phyloP scores from a whole-genome alignment of 1,140 invertebrate species.

The Pristionchus pacificus region DNA sequence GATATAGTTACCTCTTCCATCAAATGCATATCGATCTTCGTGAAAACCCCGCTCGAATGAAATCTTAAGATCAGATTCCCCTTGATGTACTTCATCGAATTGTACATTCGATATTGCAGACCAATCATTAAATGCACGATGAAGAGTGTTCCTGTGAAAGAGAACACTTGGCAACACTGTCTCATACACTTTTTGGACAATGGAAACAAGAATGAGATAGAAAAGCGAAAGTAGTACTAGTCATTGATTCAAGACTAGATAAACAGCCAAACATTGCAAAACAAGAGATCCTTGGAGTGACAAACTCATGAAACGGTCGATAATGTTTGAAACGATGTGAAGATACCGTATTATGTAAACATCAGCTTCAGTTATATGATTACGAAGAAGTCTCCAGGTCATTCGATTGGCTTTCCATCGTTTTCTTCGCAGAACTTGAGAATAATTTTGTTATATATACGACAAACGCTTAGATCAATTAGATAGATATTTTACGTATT shows the following conservation, averaged over 20 bases:
- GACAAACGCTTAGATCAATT: no score
- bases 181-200: no score
- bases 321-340: no score
- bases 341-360: neutral
- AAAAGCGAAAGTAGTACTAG: neutral
- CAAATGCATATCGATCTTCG: constrained; percentile 49
- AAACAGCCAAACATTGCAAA: neutral
- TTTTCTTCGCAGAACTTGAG: neutral
- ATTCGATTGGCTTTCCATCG: neutral
- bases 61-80: constrained; percentile 36
- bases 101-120: constrained; percentile 40
- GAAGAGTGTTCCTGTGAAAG: constrained; percentile 53
- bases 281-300: neutral
- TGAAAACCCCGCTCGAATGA: constrained; percentile 46
- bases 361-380: neutral
- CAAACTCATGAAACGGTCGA: neutral
- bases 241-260: neutral
- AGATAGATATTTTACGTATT: no score
- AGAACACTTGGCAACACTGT: no score
- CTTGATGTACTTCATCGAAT: constrained; percentile 40
- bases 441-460: no score
- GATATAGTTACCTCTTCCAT: constrained; percentile 38
- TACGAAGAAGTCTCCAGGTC: neutral
- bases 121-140: constrained; percentile 51
- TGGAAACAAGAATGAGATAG: neutral